Conservation (phyloP, 2,797 vertebrate genomes). For the Crotalus adamanteus region DNA sequence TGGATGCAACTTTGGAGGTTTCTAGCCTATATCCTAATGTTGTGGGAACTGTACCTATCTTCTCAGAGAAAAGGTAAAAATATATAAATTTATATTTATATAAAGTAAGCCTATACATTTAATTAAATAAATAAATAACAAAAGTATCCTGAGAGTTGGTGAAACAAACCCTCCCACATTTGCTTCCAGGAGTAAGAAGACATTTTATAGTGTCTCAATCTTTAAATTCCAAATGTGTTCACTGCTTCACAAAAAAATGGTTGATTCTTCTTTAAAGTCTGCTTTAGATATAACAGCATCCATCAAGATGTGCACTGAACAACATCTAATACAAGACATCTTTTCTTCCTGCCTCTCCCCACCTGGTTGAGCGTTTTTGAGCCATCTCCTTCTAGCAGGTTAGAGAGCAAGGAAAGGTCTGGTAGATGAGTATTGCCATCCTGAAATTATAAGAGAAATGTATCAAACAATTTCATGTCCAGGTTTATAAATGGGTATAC, state of each 20-base stretch:
- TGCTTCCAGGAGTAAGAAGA: not conserved
- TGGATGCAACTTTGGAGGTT: not conserved
- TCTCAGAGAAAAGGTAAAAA: not conserved
- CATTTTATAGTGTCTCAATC: not conserved
- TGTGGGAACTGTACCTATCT: not conserved
- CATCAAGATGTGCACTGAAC: not conserved
- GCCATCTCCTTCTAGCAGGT: conserved; percentile 57
- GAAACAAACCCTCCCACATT: not conserved
- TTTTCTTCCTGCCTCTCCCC: conserved; percentile 76
- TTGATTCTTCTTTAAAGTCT: not conserved
- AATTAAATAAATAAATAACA: not conserved
- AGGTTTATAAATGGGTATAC: not conserved
- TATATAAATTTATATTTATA: not conserved
- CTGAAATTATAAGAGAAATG: conserved; percentile 5
- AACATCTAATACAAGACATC: not conserved
- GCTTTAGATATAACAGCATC: not conserved
- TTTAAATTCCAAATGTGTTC: not conserved
- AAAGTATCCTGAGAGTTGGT: not conserved
- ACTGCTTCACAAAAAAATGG: not conserved
- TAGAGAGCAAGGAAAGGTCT: conserved; percentile 63
- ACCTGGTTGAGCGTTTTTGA: conserved; percentile 52
- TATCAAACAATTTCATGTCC: conserved; percentile 16
- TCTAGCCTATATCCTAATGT: not conserved
- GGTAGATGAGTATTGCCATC: conserved; percentile 60
- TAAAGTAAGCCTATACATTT: not conserved